phyloP scores from a whole-genome alignment of 2,888 invertebrate species.

The Formica aserva region DNA sequence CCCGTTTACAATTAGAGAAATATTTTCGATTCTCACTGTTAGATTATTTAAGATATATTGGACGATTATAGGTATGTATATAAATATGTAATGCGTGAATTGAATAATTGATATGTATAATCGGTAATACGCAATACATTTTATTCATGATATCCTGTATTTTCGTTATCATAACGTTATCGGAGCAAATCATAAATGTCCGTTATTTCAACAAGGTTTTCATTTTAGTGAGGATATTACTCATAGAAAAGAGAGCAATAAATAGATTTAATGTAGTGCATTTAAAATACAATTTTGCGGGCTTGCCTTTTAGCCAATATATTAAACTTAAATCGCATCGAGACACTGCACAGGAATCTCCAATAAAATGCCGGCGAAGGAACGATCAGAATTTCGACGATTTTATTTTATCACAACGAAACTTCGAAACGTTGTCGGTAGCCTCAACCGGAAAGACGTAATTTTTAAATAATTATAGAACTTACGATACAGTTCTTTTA shows the following conservation, averaged over 20 bases:
- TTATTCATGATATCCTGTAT: background rate
- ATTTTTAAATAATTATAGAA: constrained; percentile 81
- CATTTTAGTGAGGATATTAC: background rate
- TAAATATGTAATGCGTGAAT: constrained; percentile 7
- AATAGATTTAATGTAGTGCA: constrained; percentile 3
- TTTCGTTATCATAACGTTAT: constrained; percentile 5
- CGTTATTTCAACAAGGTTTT: background rate
- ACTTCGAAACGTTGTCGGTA: background rate
- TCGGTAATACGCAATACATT: background rate
- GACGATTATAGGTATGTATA: background rate
- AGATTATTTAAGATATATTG: constrained; percentile 31
- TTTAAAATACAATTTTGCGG: background rate
- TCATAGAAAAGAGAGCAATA: background rate
- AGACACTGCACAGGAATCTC: constrained; percentile 24
- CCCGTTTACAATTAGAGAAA: background rate
- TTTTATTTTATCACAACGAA: constrained; percentile 28
- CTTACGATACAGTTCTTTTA: constrained; percentile 71
- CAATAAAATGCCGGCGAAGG: constrained; percentile 38
- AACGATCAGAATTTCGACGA: constrained; percentile 43
- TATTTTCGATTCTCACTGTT: background rate
- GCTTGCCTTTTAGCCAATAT: constrained; percentile 8
- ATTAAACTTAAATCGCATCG: constrained; percentile 22
- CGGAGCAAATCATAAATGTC: background rate
- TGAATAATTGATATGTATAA: constrained; percentile 13
- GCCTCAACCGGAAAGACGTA: constrained; percentile 74